phyloP scores from a whole-genome alignment of 2,113 vertebrate species.

The Pachycephala philippinensis region DNA sequence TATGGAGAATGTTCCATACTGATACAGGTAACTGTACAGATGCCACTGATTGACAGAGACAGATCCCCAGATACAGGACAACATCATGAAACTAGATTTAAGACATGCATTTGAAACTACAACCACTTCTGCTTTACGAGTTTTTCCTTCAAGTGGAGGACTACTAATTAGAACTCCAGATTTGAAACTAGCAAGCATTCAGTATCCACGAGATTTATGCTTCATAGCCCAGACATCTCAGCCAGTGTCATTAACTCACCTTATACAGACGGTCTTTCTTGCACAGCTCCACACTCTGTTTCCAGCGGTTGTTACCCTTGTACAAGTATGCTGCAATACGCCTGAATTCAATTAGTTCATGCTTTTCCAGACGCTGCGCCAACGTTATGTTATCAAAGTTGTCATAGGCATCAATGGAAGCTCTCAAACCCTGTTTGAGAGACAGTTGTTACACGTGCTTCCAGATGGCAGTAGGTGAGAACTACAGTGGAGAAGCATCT shows the following conservation, averaged over 20 bases:
- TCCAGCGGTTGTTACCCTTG: slow-evolving; percentile 89
- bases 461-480: not conserved
- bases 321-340: slow-evolving; percentile 88
- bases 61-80: not conserved
- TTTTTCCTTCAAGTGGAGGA: not conserved
- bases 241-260: slow-evolving; percentile 57
- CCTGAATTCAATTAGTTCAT: slow-evolving; percentile 88
- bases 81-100: not conserved
- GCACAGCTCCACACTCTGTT: slow-evolving; percentile 91
- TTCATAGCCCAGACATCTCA: not conserved
- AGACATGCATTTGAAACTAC: not conserved
- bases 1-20: not conserved
- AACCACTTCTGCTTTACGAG: not conserved
- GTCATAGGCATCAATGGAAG: slow-evolving; percentile 88
- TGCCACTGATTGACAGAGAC: not conserved
- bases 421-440: slow-evolving; percentile 79
- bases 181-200: not conserved
- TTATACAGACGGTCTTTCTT: slow-evolving; percentile 91
- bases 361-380: slow-evolving; percentile 87
- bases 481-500: not conserved
- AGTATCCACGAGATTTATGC: not conserved
- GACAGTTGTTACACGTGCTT: not conserved
- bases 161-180: not conserved
- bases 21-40: not conserved
- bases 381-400: slow-evolving; percentile 88